Conservation (phyloP, 2,797 vertebrate genomes). For the Furcifer pardalis region DNA sequence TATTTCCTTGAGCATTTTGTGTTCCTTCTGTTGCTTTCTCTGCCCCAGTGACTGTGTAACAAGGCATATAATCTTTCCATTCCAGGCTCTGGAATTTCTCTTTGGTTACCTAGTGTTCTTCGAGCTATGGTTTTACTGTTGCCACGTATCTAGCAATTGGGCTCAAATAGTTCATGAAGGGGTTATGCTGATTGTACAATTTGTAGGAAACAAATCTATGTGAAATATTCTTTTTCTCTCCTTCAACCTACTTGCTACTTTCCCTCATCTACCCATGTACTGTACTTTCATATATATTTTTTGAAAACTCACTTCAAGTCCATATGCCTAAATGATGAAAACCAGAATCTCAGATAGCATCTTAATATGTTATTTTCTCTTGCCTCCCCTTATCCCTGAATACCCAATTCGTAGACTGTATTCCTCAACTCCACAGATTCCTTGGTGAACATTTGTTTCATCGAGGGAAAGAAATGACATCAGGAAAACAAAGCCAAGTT, state of each 20-base stretch:
- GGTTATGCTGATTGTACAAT: not conserved
- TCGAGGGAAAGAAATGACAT: conserved; percentile 30
- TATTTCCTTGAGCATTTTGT: not conserved
- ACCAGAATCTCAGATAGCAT: not conserved
- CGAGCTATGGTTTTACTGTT: not conserved
- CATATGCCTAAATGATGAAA: not conserved
- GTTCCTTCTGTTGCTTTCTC: not conserved
- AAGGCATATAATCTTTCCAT: not conserved
- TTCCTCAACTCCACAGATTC: conserved; percentile 6
- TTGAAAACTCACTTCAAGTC: not conserved
- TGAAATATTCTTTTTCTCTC: not conserved
- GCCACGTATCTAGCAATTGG: not conserved
- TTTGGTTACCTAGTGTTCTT: not conserved
- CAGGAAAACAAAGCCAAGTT: conserved; percentile 41
- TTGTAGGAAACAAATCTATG: not conserved
- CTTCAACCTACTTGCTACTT: not conserved
- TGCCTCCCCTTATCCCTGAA: not conserved
- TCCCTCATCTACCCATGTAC: rapidly evolving
- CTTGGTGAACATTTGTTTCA: conserved; percentile 46
- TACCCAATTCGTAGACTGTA: not conserved
- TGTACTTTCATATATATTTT: not conserved
- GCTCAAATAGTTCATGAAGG: not conserved
- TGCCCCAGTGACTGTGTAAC: not conserved
- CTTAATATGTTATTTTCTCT: not conserved
- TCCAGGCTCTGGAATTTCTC: not conserved